phyloP scores from a whole-genome alignment of 2,888 invertebrate species.

The Buathra laborator region DNA sequence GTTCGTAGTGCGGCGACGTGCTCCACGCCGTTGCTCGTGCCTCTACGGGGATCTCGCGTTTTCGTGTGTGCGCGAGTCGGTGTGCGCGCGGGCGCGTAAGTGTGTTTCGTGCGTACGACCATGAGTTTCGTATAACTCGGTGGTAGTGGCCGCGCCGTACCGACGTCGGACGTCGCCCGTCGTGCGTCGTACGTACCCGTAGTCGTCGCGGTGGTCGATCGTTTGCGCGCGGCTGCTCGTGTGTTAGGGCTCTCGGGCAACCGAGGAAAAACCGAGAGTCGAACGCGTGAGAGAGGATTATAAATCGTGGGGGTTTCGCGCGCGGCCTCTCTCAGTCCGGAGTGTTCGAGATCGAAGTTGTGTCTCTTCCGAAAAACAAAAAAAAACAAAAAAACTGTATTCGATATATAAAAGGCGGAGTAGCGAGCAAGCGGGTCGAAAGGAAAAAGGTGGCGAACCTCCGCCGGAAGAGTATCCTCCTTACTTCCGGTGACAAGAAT shows the following conservation, averaged over 20 bases:
- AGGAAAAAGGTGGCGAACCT: background rate
- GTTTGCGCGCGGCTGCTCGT: slow-evolving; percentile 60
- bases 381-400: background rate
- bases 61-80: background rate
- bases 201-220: slow-evolving; percentile 63
- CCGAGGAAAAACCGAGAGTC: slow-evolving; percentile 14
- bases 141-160: slow-evolving; percentile 52
- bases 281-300: slow-evolving; percentile 24
- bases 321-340: background rate
- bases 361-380: background rate
- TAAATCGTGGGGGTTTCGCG: background rate
- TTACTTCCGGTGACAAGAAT: background rate
- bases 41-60: background rate
- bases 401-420: background rate
- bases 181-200: slow-evolving; percentile 56
- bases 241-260: slow-evolving; percentile 17
- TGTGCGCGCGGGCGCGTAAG: slow-evolving; percentile 38
- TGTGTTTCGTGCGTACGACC: slow-evolving; percentile 27
- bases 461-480: slow-evolving; percentile 20
- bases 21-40: slow-evolving; percentile 47
- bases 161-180: slow-evolving; percentile 64
- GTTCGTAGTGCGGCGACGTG: slow-evolving; percentile 39
- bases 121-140: slow-evolving; percentile 31
- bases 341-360: background rate
- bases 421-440: slow-evolving; percentile 13